Evolutionary conservation across 2,113 vertebrate genomes (phyloP), one percentile per base, ranked within the genome.

Genomic region (Sardina pilchardus): DNA sequence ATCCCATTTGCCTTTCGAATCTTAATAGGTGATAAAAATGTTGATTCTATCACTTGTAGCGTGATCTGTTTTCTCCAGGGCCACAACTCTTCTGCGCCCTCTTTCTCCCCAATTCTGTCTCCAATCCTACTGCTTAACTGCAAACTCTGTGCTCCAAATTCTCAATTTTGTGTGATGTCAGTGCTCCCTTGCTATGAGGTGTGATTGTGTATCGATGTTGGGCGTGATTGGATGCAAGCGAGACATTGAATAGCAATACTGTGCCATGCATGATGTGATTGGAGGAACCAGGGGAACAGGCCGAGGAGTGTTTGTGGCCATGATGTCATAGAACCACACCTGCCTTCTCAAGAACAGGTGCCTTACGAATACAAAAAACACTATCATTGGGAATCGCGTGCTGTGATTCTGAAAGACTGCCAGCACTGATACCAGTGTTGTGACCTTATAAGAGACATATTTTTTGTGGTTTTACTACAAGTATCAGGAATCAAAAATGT

Each of bases 221-320:
- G 84, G 86, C 89, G 9, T 84, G 89, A 89, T 71, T 17, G 50
- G 50, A 53, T 53, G 50, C 85, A 86, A 86, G 86, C 89, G 87
- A 84, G 56, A 87, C 90, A 86, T 86, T 88, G 88, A 91, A 90
- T 92, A 89, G 89, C 88, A 88, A 89, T 87, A 83, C 89, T 89
- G 88, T 94, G 91, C 92, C 92, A 90, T 92, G 87, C 90, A 86
- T 36, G 83, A 88, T 43, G 86, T 78, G 89, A 88, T 87, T 8
- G 7, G 50, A 88, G 83, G 44, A 71, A 84, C 87, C 84, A 88
- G 86, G 83, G 84, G 44, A 75, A 82, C 5, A 63, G 56, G 56
- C 56, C 56, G n/a, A 7, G 1, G 16, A 53, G 50, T 53, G 50
- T 19, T 53, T 53, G 50, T 53, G 50, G 50, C 50, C 50, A 53